phyloP scores from a whole-genome alignment of 1,140 invertebrate species.

The Eciton burchellii region DNA sequence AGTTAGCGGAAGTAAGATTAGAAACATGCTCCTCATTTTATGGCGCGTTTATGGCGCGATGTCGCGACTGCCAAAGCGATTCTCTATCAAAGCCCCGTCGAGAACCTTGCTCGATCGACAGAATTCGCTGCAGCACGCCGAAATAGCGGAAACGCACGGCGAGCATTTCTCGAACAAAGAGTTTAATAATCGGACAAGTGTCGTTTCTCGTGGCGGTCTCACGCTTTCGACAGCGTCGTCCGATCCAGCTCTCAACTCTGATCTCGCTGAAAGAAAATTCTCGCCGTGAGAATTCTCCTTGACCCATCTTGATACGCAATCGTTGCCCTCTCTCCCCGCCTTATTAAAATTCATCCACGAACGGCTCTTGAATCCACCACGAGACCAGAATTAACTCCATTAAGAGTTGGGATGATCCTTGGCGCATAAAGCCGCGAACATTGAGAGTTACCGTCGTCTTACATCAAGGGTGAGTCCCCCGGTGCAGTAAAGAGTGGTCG shows the following conservation, averaged over 20 bases:
- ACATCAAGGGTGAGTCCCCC: neutral
- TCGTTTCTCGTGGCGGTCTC: neutral
- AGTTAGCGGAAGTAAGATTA: slow-evolving; percentile 1
- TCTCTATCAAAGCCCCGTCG: neutral
- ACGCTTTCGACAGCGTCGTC: neutral
- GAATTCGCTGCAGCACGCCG: neutral
- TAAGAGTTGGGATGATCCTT: slow-evolving; percentile 23
- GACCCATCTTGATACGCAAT: neutral
- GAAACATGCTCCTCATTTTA: too few relatives aligned
- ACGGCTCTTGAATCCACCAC: slow-evolving; percentile 25
- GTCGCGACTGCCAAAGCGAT: neutral
- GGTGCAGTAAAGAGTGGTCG: neutral
- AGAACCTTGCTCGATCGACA: slow-evolving; percentile 3
- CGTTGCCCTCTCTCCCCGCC: neutral
- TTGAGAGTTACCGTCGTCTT: slow-evolving; percentile 23
- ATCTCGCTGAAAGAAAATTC: neutral
- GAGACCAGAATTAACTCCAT: slow-evolving; percentile 44
- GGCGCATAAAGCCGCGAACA: slow-evolving; percentile 5
- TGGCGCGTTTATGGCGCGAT: neutral
- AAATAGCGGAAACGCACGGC: slow-evolving; percentile 20
- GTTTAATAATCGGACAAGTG: slow-evolving; percentile 15
- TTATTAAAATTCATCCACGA: slow-evolving; percentile 40
- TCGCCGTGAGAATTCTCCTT: slow-evolving; percentile 6
- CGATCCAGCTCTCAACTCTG: neutral
- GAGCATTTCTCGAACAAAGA: neutral